A percentile compares a stretch with the other conserved stretches of the same genome.
These are phyloP conservation scores for Asbolus verrucosus DNA, from an alignment of 1,140 invertebrate species.

Conservation along the genomic window DNA sequence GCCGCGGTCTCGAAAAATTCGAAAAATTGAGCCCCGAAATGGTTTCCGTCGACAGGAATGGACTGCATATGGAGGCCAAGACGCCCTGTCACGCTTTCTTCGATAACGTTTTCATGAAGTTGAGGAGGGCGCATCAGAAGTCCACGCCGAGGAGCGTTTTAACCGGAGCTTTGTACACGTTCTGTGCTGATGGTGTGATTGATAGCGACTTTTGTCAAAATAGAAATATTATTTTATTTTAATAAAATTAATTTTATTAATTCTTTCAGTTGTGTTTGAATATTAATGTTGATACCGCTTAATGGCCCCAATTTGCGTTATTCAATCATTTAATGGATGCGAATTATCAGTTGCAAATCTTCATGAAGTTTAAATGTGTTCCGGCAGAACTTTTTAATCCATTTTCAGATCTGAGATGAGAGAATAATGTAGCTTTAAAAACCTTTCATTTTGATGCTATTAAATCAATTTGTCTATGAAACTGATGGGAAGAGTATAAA, in stretches of 20 bases:
- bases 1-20: slow-evolving; percentile 46
- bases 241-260: slow-evolving; percentile 20
- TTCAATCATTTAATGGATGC: no score
- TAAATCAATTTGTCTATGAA: no score
- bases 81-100: slow-evolving; percentile 64
- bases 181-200: slow-evolving; percentile 46
- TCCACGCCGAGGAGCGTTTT: slow-evolving; percentile 50
- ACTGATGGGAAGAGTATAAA: no score
- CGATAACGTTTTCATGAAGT: slow-evolving; percentile 59
- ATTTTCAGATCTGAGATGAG: no score
- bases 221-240: slow-evolving; percentile 30
- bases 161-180: slow-evolving; percentile 18
- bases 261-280: not conserved
- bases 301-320: no score
- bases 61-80: slow-evolving; percentile 63
- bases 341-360: no score
- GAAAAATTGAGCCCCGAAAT: slow-evolving; percentile 54
- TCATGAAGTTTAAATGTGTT: no score
- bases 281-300: no score
- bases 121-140: slow-evolving; percentile 50
- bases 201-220: slow-evolving; percentile 47
- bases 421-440: no score
- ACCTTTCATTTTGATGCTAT: no score
- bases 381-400: no score
- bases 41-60: slow-evolving; percentile 60